A percentile compares a stretch with the other conserved stretches of the same genome.
These are phyloP conservation scores for Cardinalis cardinalis DNA, from an alignment of 2,113 vertebrate genomes.

Conservation along the genomic window DNA sequence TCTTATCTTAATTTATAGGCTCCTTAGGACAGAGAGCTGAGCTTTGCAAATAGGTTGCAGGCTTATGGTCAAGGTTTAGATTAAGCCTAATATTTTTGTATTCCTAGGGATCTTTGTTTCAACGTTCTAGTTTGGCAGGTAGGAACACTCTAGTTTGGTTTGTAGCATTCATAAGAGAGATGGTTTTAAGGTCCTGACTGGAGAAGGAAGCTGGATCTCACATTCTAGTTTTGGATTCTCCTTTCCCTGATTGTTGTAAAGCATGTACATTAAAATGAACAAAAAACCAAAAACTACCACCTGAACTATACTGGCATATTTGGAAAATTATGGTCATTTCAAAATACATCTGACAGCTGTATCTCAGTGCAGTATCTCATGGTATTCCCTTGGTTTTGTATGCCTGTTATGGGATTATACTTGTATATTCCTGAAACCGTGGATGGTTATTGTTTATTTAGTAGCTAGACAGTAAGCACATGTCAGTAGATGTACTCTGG, in stretches of 20 bases:
- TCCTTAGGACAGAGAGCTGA: not conserved
- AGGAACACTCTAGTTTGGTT: not conserved
- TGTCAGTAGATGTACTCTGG: not conserved
- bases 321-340: not conserved
- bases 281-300: not conserved
- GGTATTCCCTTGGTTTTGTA: not conserved
- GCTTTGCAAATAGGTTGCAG: not conserved
- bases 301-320: not conserved
- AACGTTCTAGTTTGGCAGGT: not conserved
- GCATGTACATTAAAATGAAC: not conserved
- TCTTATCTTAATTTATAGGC: not conserved
- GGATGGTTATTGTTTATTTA: not conserved
- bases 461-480: not conserved
- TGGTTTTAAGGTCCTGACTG: not conserved
- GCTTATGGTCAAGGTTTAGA: not conserved
- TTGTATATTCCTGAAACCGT: not conserved
- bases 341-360: not conserved
- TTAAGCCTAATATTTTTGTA: not conserved
- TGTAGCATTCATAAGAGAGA: fast-evolving
- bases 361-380: not conserved
- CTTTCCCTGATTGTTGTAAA: not conserved
- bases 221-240: not conserved
- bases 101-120: not conserved
- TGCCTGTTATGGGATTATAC: not conserved
- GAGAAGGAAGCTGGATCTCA: not conserved